Conservation (phyloP, 2,888 invertebrate species). For the Bellardia bayeri region DNA sequence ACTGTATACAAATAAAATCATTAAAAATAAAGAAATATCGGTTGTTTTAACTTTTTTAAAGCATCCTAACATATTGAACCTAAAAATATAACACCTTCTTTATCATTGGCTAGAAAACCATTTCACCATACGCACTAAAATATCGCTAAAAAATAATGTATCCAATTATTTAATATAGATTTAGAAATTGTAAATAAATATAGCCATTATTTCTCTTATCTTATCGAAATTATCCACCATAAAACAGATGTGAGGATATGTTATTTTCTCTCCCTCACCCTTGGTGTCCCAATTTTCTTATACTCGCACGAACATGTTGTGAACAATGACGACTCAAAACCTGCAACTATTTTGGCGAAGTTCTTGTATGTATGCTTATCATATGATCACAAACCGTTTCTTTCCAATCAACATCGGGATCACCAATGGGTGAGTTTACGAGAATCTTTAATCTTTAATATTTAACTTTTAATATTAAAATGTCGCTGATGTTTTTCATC, state of each 20-base stretch:
- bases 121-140: constrained; percentile 98
- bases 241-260: constrained; percentile 99
- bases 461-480: no score
- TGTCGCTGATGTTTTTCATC: no score
- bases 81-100: constrained; percentile 96
- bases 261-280: constrained; percentile 99
- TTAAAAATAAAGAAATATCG: no score
- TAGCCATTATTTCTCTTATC: constrained; percentile 84
- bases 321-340: constrained; percentile 93
- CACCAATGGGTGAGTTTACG: constrained; percentile 97
- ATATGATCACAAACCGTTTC: constrained; percentile 98
- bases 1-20: no score
- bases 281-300: constrained; percentile 98
- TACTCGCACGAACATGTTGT: constrained; percentile 97
- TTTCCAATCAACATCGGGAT: constrained; percentile 99
- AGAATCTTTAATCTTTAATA: constrained; percentile 94
- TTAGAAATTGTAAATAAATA: no score
- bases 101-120: constrained; percentile 98
- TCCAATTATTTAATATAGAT: no score
- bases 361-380: constrained; percentile 98
- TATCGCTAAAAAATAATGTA: constrained; percentile 91
- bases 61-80: constrained; percentile 99
- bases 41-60: constrained; percentile 92
- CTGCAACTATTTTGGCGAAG: constrained; percentile 98
- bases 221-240: constrained; percentile 99